Evolutionary conservation across 2,797 vertebrate genomes (phyloP).

Genomic region (Myotis findleyi): DNA sequence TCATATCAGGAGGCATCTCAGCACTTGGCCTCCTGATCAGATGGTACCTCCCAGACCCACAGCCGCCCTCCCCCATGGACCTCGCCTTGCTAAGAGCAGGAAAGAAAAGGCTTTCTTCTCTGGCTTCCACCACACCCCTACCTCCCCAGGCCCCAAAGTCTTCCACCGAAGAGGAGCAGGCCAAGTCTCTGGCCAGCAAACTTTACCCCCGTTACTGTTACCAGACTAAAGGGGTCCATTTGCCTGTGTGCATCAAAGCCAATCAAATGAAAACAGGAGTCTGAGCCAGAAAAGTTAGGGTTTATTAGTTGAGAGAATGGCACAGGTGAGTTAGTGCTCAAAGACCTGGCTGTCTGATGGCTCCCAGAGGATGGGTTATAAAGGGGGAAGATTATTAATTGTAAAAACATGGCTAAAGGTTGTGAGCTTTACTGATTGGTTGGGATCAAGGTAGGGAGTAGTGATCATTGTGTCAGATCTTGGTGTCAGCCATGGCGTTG

Average conservation of each 20-base stretch:
- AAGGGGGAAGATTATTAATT: not conserved
- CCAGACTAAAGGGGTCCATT: not conserved
- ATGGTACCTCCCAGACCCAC: not conserved
- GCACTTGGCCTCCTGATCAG: not conserved
- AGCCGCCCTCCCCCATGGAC: rapidly evolving
- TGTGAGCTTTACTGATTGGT: not conserved
- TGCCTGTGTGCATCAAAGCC: not conserved
- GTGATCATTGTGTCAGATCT: not conserved
- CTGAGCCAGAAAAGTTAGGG: not conserved
- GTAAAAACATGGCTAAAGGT: not conserved
- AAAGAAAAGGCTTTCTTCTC: not conserved
- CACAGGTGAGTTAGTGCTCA: not conserved
- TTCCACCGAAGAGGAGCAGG: not conserved
- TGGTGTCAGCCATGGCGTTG: not conserved
- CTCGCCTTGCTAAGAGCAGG: not conserved
- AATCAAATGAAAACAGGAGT: not conserved
- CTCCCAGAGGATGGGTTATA: not conserved
- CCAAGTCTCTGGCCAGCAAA: not conserved
- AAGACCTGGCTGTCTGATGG: not conserved
- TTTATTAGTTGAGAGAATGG: not conserved
- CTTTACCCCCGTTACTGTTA: not conserved
- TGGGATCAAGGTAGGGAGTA: too few relatives aligned
- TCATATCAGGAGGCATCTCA: not conserved
- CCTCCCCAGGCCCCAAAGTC: rapidly evolving
- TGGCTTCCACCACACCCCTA: not conserved